Percentiles rank a stretch among this genome's conserved stretches.
These are phyloP conservation scores for Micrasema minimum DNA, from an alignment of 1,140 invertebrate genomes.

Conservation along the genomic window DNA sequence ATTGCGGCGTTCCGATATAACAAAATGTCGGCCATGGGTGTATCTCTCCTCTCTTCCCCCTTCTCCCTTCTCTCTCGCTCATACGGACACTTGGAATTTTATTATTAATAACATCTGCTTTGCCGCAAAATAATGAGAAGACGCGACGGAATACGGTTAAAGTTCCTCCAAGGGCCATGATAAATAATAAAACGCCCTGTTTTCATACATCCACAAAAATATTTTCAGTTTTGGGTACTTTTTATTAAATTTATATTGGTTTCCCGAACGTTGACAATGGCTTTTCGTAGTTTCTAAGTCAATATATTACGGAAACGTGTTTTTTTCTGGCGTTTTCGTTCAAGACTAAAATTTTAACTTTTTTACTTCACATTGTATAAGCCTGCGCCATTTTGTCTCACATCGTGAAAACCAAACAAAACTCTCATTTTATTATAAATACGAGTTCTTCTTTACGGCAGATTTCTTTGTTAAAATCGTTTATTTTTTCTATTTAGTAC, in stretches of 20 bases:
- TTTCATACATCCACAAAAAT: conserved; percentile 27
- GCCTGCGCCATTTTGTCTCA: too few species aligned
- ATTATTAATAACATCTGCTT: conserved; percentile 34
- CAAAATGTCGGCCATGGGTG: neutral
- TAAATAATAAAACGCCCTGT: conserved; percentile 17
- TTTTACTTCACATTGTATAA: too few species aligned
- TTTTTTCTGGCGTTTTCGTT: too few species aligned
- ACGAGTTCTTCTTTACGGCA: too few species aligned
- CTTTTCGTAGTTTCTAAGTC: too few species aligned
- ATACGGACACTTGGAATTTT: conserved; percentile 15
- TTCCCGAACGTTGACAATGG: too few species aligned
- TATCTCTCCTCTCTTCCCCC: neutral
- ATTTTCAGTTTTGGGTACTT: neutral
- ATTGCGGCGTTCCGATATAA: conserved; percentile 35
- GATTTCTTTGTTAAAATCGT: too few species aligned
- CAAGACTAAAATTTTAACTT: too few species aligned
- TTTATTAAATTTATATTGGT: conserved; percentile 24
- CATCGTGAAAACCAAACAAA: too few species aligned
- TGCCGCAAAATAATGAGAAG: conserved; percentile 26
- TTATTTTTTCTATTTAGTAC: too few species aligned
- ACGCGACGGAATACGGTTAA: conserved; percentile 23
- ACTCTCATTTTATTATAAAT: too few species aligned
- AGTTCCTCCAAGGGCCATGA: neutral
- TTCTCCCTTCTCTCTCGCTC: neutral
- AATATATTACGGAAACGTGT: too few species aligned